These are phyloP conservation scores for Antechinus stuartii DNA, from an alignment of 2,113 vertebrate genomes.

Conservation along the genomic window DNA sequence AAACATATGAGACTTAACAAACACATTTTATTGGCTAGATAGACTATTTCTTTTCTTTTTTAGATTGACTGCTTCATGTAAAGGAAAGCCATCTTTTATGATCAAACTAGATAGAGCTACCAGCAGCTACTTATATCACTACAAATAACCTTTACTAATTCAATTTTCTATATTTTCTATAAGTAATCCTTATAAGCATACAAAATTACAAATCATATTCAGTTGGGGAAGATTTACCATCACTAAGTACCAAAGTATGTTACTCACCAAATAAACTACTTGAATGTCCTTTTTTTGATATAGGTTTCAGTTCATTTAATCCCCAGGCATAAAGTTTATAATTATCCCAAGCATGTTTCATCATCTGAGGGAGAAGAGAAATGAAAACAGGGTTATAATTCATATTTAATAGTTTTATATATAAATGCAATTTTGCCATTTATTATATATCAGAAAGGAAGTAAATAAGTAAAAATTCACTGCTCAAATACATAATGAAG, in stretches of 20 bases:
- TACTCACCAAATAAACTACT: slow-evolving; percentile 99
- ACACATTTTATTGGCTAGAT: not conserved
- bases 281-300: slow-evolving; percentile 97
- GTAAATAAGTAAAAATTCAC: slow-evolving; percentile 49
- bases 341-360: slow-evolving; percentile 98
- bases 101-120: not conserved
- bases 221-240: slow-evolving; percentile 37
- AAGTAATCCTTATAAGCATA: slow-evolving; percentile 11
- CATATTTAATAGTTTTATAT: slow-evolving; percentile 35
- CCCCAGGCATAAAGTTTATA: slow-evolving; percentile 97
- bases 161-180: not conserved
- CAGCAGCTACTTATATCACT: not conserved
- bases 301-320: slow-evolving; percentile 95
- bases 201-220: slow-evolving; percentile 36
- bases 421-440: slow-evolving; percentile 36
- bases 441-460: slow-evolving; percentile 57
- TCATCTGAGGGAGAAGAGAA: slow-evolving; percentile 91
- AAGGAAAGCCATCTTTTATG: not conserved
- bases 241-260: slow-evolving; percentile 75
- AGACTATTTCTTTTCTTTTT: too few relatives aligned
- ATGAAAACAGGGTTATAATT: slow-evolving; percentile 79
- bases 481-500: slow-evolving; percentile 24
- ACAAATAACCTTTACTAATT: not conserved
- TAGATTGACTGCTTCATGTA: not conserved
- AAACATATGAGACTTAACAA: not conserved